A percentile compares a stretch with the other conserved stretches of the same genome.
phyloP scores from a whole-genome alignment of 2,113 vertebrate species.

The Burhinus oedicnemus region DNA sequence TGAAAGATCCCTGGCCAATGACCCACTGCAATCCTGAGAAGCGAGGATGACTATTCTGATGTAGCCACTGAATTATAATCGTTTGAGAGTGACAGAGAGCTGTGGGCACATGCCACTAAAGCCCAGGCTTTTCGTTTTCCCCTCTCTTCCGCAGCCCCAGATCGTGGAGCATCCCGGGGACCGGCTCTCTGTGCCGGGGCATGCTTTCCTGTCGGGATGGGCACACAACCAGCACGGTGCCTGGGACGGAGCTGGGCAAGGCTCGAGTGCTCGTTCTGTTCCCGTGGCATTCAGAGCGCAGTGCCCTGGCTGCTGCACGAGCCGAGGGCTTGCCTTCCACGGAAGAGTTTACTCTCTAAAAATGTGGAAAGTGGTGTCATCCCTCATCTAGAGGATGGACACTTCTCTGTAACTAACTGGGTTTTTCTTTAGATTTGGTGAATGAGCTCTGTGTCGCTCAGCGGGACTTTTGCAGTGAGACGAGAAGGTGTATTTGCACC shows the following conservation, averaged over 20 bases:
- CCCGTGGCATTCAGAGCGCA: too few species aligned
- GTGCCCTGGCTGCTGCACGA: neutral
- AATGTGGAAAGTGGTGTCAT: neutral
- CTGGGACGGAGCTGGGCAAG: neutral
- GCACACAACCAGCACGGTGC: rapidly evolving
- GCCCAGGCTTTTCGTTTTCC: too few species aligned
- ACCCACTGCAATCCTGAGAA: neutral
- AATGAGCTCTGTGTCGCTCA: neutral
- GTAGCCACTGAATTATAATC: too few species aligned
- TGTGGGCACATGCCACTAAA: too few species aligned
- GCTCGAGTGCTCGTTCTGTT: neutral
- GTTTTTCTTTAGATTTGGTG: neutral
- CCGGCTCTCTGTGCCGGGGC: rapidly evolving
- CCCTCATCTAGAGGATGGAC: too few species aligned
- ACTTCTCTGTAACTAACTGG: rapidly evolving
- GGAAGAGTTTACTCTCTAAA: neutral
- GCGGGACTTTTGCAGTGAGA: neutral
- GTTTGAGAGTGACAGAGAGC: too few species aligned
- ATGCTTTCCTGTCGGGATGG: neutral
- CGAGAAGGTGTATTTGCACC: neutral
- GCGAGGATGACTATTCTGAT: neutral
- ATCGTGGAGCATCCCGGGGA: neutral
- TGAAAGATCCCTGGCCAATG: neutral
- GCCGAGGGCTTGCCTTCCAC: neutral
- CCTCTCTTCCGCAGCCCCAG: too few species aligned